Evolutionary conservation across 1,140 invertebrate genomes (phyloP), one percentile per base, ranked within the genome.

Genomic region (Drosophila setifemur): DNA sequence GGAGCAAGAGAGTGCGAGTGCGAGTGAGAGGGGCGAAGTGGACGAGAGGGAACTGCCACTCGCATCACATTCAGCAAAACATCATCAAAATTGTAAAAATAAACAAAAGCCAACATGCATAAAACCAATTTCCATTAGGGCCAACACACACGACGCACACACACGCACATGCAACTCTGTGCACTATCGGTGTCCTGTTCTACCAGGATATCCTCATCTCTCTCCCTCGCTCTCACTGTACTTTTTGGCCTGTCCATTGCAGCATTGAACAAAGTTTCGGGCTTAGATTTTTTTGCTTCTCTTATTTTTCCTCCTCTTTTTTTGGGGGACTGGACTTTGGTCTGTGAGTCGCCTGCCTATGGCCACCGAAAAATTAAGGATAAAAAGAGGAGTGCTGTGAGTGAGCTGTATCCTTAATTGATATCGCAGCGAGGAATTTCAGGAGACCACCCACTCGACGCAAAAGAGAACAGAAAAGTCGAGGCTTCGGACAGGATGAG

Each of bases 31-130:
- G 44, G 29, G 43, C n/a, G n/a, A 45, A 75, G 54, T 53, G 52
- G n/a, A n/a, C n/a, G n/a, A 63, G 53, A 53, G 60, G 70, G 33
- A 55, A 68, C 67, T 82, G 78, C 73, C 73, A 78, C 57, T 81
- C 75, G 81, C 81, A 86, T 86, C 74, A 75, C 81, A 86, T 86
- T 86, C 73, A 81, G 71, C 75, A 86, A 85, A 86, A 86, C 82
- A 85, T 86, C 82, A 86, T 79, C 82, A 86, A 86, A 86, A 86
- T 87, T 87, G 82, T 86, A 86, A 86, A 86, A 86, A 86, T 81
- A 86, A 86, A 86, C 82, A 86, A 86, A 86, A 81, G 75, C 72
- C 75, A 86, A 87, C 81, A 86, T 86, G 81, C 81, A 86, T 81
- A 86, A 86, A 86, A 86, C 81, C 81, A 86, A 86, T 86, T 86